These are phyloP conservation scores for Gobio gobio DNA, from an alignment of 2,113 vertebrate genomes.

Conservation along the genomic window DNA sequence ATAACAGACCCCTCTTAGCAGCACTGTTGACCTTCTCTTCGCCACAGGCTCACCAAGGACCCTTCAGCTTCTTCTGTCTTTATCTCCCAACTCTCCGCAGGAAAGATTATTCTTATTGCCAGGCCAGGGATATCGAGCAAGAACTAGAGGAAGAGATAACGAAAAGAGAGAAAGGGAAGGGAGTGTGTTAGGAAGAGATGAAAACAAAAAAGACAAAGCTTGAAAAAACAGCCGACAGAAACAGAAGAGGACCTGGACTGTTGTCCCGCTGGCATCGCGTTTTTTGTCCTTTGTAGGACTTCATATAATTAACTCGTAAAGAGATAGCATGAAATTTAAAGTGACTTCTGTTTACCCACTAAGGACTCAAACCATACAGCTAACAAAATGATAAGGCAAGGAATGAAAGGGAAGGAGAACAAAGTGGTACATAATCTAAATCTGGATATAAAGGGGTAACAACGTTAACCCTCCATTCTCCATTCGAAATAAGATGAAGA, in stretches of 20 bases:
- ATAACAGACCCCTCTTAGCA: constrained; percentile 86
- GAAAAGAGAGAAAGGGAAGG: constrained; percentile 45
- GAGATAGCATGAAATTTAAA: constrained; percentile 70
- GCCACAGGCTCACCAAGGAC: constrained; percentile 85
- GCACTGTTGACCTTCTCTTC: constrained; percentile 90
- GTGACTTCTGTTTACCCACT: constrained; percentile 63
- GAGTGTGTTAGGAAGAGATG: constrained; percentile 43
- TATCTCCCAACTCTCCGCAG: constrained; percentile 84
- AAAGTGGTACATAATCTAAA: constrained; percentile 33
- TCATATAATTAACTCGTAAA: constrained; percentile 72
- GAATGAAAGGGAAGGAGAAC: constrained; percentile 22
- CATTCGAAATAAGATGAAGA: constrained; percentile 35
- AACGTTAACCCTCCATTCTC: constrained; percentile 26
- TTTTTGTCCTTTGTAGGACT: constrained; percentile 64
- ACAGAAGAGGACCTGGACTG: constrained; percentile 58
- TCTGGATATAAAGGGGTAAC: constrained; percentile 31
- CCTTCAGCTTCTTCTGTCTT: constrained; percentile 81
- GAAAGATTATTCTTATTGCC: constrained; percentile 75
- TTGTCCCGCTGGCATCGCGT: constrained; percentile 63
- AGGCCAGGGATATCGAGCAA: constrained; percentile 58
- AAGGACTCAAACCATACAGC: constrained; percentile 54
- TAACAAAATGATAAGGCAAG: constrained; percentile 48
- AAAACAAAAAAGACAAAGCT: constrained; percentile 53
- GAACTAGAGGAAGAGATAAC: constrained; percentile 53
- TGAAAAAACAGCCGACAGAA: constrained; percentile 62